Percentiles rank a stretch among this genome's conserved stretches.
Conservation (phyloP, 2,888 invertebrate genomes). For the Terebella lapidaria region DNA sequence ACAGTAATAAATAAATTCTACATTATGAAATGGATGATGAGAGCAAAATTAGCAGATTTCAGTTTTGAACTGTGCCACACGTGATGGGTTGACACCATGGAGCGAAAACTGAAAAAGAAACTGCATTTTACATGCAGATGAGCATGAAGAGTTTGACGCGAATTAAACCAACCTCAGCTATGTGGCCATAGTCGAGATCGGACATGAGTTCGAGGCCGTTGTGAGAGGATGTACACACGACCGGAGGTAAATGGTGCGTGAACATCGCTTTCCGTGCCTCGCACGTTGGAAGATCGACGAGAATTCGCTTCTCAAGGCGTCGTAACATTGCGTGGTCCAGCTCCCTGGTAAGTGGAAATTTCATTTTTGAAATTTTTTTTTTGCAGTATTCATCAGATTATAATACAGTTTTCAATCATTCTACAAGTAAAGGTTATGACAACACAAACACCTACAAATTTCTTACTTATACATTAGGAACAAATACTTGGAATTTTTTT, state of each 20-base stretch:
- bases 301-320: conserved; percentile 79
- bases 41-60: too few relatives aligned
- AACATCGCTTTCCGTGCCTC: conserved; percentile 69
- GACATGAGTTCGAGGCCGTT: conserved; percentile 53
- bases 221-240: conserved; percentile 43
- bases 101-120: too few relatives aligned
- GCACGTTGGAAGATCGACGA: conserved; percentile 71
- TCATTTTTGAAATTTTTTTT: not conserved
- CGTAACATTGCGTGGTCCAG: conserved; percentile 82
- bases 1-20: too few relatives aligned
- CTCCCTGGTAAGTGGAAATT: conserved; percentile 71
- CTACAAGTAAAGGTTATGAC: not conserved
- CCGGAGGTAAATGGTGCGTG: conserved; percentile 54
- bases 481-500: too few relatives aligned
- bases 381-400: not conserved
- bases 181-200: conserved; percentile 54
- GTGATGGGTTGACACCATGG: too few relatives aligned
- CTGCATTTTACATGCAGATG: too few relatives aligned
- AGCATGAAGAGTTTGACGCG: too few relatives aligned
- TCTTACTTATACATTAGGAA: too few relatives aligned
- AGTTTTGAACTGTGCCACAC: too few relatives aligned
- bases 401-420: not conserved
- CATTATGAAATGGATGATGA: too few relatives aligned
- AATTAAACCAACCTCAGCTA: conserved; percentile 55
- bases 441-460: too few relatives aligned